A percentile compares a stretch with the other conserved stretches of the same genome.
Evolutionary conservation across 2,797 vertebrate species (phyloP).

Genomic region (Megaceryle alcyon): DNA sequence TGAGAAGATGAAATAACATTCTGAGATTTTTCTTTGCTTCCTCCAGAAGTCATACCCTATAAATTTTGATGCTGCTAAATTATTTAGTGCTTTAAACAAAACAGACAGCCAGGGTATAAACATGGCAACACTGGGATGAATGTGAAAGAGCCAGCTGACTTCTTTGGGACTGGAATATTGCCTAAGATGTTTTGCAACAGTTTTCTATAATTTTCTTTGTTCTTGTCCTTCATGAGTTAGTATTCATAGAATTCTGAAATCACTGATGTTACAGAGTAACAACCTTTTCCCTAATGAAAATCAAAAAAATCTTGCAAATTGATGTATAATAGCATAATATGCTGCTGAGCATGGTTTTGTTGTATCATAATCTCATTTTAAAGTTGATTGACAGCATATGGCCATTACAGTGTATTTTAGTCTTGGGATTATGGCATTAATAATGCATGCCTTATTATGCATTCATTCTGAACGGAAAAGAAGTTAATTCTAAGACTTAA

Average conservation of each 20-base stretch:
- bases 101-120: neutral
- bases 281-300: conserved; percentile 3
- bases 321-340: conserved; percentile 1
- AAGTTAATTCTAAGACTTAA: conserved; percentile 26
- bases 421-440: conserved; percentile 34
- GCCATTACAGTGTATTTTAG: neutral
- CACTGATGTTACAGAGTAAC: conserved; percentile 14
- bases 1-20: neutral
- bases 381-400: conserved; percentile 41
- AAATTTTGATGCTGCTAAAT: conserved; percentile 12
- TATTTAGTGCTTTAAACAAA: conserved; percentile 34
- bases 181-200: neutral
- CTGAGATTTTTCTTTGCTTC: neutral
- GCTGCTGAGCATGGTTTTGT: conserved; percentile 12
- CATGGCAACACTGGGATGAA: neutral
- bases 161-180: neutral
- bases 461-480: conserved; percentile 7
- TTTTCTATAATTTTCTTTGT: neutral
- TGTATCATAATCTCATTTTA: conserved; percentile 39
- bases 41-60: neutral
- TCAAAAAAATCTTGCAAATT: conserved; percentile 3
- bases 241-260: conserved; percentile 26
- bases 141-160: neutral
- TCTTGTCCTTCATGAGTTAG: neutral
- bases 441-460: conserved; percentile 18